Evolutionary conservation across 2,888 invertebrate species (phyloP).

Genomic region (Rhopalosiphum nymphaeae): DNA sequence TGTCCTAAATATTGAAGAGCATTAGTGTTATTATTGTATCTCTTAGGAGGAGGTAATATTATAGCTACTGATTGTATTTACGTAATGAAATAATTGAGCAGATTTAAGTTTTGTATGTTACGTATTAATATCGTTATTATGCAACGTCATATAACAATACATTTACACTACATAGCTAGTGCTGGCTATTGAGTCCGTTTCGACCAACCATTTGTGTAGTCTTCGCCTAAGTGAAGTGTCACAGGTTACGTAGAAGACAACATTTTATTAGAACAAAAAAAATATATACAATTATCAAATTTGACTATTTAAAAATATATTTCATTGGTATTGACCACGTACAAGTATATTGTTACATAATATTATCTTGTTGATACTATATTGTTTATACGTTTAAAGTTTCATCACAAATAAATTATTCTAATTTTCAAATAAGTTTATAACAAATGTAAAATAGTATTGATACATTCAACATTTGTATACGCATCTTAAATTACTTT

Average conservation of each 20-base stretch:
- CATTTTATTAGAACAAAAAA: neutral
- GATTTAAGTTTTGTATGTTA: conserved; percentile 33
- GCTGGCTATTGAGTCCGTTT: neutral
- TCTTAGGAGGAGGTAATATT: neutral
- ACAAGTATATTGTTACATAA: neutral
- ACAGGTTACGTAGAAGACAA: neutral
- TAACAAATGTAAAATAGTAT: neutral
- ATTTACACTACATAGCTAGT: neutral
- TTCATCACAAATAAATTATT: neutral
- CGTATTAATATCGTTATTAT: conserved; percentile 40
- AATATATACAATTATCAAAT: neutral
- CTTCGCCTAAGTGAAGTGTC: neutral
- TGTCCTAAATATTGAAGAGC: conserved; percentile 38
- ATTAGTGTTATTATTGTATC: neutral
- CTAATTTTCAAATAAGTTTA: neutral
- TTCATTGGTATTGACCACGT: neutral
- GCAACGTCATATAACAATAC: neutral
- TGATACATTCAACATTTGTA: neutral
- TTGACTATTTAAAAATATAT: neutral
- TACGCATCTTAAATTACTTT: neutral
- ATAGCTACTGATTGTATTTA: conserved; percentile 41
- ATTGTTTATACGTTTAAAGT: neutral
- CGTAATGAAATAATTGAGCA: conserved; percentile 47
- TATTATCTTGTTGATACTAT: neutral
- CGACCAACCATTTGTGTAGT: neutral